Evolutionary conservation across 1,140 invertebrate genomes (phyloP).

Genomic region (Trachymyrmex septentrionalis): DNA sequence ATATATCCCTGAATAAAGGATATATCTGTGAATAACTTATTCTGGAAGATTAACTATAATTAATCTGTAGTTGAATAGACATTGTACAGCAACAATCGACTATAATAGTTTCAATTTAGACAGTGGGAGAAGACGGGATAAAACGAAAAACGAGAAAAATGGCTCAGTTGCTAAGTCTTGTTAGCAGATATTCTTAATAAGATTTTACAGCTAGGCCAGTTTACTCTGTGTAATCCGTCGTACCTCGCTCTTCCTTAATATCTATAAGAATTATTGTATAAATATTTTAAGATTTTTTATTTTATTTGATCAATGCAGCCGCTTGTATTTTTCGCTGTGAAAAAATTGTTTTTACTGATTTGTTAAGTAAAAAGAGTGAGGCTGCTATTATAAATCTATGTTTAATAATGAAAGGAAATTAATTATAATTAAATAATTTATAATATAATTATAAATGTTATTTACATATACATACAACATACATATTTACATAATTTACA

Average conservation of each 20-base stretch:
- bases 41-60: conserved; percentile 30
- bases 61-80: neutral
- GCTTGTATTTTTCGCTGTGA: neutral
- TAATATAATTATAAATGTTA: conserved; percentile 20
- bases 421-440: conserved; percentile 32
- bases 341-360: conserved; percentile 18
- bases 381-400: conserved; percentile 22
- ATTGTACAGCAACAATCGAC: neutral
- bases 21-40: conserved; percentile 6
- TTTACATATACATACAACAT: conserved; percentile 5
- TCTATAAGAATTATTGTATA: conserved; percentile 22
- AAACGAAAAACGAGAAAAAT: no score
- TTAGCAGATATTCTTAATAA: no score
- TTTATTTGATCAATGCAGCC: neutral
- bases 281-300: neutral
- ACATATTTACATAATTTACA: conserved; percentile 39
- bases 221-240: no score
- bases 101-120: conserved; percentile 14
- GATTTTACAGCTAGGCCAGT: no score
- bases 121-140: neutral
- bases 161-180: no score
- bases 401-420: neutral
- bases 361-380: conserved; percentile 13
- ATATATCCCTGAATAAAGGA: neutral
- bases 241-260: neutral